Conservation (phyloP, 2,113 vertebrate species). For the Scomber colias region DNA sequence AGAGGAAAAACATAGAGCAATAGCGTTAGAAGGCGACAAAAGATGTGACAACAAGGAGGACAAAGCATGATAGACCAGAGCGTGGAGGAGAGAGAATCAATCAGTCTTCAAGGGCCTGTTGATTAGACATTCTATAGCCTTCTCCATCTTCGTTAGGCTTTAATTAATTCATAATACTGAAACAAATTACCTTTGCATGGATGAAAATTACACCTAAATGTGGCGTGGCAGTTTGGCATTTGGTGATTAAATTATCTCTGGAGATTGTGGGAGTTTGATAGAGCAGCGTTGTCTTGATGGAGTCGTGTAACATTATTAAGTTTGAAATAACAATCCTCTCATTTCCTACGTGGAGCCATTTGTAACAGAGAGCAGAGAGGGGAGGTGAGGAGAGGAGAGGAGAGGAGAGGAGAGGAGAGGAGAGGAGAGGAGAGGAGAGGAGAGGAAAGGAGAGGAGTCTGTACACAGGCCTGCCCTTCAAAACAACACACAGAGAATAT, state of each 20-base stretch:
- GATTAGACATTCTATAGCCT: constrained; percentile 85
- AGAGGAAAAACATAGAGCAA: constrained; percentile 14
- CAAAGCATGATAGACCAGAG: constrained; percentile 63
- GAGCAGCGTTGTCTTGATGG: constrained; percentile 79
- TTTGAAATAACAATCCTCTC: constrained; percentile 84
- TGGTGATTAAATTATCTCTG: constrained; percentile 87
- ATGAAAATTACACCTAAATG: constrained; percentile 88
- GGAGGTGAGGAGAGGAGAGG: background rate
- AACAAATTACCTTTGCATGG: constrained; percentile 90
- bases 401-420: constrained; percentile 25
- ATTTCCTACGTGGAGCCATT: constrained; percentile 76
- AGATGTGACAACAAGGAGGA: constrained; percentile 47
- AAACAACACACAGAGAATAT: constrained; percentile 12
- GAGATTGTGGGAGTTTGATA: constrained; percentile 84
- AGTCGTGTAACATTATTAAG: constrained; percentile 85
- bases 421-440: constrained; percentile 6
- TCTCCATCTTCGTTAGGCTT: constrained; percentile 88
- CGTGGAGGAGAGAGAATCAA: constrained; percentile 78
- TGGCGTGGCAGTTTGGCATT: constrained; percentile 86
- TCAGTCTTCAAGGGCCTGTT: constrained; percentile 81
- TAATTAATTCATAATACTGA: constrained; percentile 91
- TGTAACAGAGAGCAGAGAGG: constrained; percentile 60
- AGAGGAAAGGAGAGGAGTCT: constrained; percentile 24
- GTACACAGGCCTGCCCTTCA: background rate
- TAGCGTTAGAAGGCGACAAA: background rate